Base-by-base conservation (phyloP, 2,113 vertebrate species). In the Ctenodactylus gundi region DNA sequence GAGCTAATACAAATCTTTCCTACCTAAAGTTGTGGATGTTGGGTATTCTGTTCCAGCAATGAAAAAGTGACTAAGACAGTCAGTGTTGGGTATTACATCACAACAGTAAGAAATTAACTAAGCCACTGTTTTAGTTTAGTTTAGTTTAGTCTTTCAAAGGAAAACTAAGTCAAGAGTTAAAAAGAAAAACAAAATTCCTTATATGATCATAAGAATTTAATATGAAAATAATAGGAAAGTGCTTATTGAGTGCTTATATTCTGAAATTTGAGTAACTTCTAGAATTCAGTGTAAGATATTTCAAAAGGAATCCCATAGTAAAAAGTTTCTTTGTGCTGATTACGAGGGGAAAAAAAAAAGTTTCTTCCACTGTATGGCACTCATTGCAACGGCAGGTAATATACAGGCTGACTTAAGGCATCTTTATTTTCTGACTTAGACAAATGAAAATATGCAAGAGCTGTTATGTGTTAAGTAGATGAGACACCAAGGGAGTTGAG, bases 401-500 rank as follows among this genome's bases (percentile, higher is more conserved):
- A 31, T 67, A 31, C 85, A 96, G 82, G 14, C 68, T 73, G 87
- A 85, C 41, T 85, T 94, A 49, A 91, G 67, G 49, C 36, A 41
- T 80, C 64, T 94, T n/a, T 90, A 82, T 75, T 95, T 67, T 88
- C 76, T 95, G 73, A 90, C 72, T 41, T 34, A 60, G 81, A 68
- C 88, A 84, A 97, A 67, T 49, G 93, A 67, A 97, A 96, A 49
- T 60, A 34, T 73, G 83, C 95, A 96, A 95, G 0, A 91, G 65
- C 15, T 14, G 1, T 76, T 34, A 81, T 97, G 91, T 97, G 86
- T 72, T 76, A 73, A 96, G n/a, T 93, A 97, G 46, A 94, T 76
- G 75, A 86, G 68, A 97, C 57, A 64, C 85, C 78, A 97, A 96
- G 88, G 91, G 58, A 44, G 15, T n/a, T 94, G 64, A 92, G 67